Conservation (phyloP, 2,113 vertebrate species). For the Eudorcas thomsonii region DNA sequence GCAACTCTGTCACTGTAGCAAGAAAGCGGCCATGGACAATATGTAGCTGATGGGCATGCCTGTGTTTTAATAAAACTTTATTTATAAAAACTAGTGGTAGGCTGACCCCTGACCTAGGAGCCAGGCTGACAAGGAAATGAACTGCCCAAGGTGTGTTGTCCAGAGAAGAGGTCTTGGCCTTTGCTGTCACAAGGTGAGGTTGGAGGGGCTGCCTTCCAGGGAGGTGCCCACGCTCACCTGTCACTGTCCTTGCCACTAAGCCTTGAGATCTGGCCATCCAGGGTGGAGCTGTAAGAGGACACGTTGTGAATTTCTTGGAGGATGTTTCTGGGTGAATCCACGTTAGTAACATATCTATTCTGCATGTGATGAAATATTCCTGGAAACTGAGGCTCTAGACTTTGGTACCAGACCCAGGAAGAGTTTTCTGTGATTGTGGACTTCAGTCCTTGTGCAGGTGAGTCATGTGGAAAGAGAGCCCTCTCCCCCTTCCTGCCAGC, state of each 20-base stretch:
- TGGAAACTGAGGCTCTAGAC: neutral
- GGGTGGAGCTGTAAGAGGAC: neutral
- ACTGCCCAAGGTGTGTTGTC: neutral
- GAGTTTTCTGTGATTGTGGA: neutral
- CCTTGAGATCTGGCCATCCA: neutral
- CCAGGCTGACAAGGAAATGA: neutral
- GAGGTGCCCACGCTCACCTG: neutral
- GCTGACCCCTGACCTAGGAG: neutral
- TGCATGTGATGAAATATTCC: neutral
- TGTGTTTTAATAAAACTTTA: neutral
- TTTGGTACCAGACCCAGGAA: neutral
- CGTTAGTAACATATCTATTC: neutral
- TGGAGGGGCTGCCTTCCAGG: neutral
- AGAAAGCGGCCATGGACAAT: neutral
- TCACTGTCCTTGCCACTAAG: neutral
- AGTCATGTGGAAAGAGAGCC: neutral
- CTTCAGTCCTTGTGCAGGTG: neutral
- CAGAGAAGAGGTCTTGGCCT: neutral
- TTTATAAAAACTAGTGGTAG: neutral
- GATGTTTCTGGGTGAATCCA: neutral
- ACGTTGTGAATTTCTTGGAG: neutral
- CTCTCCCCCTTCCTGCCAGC: neutral
- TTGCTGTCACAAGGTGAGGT: too few relatives aligned
- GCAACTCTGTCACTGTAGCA: neutral
- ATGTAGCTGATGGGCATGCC: neutral